Base-by-base conservation (phyloP, 2,797 vertebrate species). In the Pempheris klunzingeri region DNA sequence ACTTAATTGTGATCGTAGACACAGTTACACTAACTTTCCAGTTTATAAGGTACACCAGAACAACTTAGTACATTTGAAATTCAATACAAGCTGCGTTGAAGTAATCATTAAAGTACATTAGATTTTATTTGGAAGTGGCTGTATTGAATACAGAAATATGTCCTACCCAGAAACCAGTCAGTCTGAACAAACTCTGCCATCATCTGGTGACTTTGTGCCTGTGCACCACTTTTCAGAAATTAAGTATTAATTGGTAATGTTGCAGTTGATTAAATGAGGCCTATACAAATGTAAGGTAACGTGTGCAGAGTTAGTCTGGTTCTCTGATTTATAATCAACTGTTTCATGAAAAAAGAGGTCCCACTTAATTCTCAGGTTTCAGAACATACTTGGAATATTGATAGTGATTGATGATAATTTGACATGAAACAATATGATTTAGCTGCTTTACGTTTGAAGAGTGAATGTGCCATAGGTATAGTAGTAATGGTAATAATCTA, bases 111-210 rank as follows among this genome's bases (percentile, higher is more conserved):
- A 38, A n/a, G 14, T 24, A 14, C 10, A 13, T 22, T n/a, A 2
- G 24, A 6, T 44, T 71, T 30, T 49, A 17, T 55, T 62, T 68
- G 1, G 36, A 59, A 22, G 12, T 7, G 26, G 4, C 34, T 43
- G 14, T 28, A 13, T 11, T 14, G 3, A 49, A 13, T 13, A 12
- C 26, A 47, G 18, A 18, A 22, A 28, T 4, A n/a, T 41, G 55
- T 60, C 46, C 0, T 15, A 38, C 38, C 13, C 13, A 32, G 1
- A 28, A 30, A 36, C 18, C 9, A 46, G 10, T 55, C 18, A 39
- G 15, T 59, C 9, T 50, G 18, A 63, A 18, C 12, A 46, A 85
- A 77, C 65, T 60, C 72, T 80, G 80, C 68, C 85, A 71, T 54
- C 82, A 38, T 11, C 47, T 87, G 74, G 79, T 62, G 1, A 39